Conservation (phyloP, 2,888 invertebrate genomes). For the Eueremaeus valkanovi region DNA sequence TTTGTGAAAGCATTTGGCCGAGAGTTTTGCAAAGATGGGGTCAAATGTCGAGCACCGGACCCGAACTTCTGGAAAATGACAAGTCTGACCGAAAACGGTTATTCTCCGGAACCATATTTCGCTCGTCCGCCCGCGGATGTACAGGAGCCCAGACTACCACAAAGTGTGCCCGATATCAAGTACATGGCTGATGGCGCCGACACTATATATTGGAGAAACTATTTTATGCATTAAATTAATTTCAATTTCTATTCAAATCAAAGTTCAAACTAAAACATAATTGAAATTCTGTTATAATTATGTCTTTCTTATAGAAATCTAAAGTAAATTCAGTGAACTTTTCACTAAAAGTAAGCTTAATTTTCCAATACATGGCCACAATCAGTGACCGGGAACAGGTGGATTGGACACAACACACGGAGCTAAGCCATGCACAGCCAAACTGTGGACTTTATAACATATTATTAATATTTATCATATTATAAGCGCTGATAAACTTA, state of each 20-base stretch:
- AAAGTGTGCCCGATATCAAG: neutral
- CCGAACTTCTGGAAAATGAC: slow-evolving; percentile 27
- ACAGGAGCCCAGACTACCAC: neutral
- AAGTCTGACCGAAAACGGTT: neutral
- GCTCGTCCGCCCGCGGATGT: slow-evolving; percentile 2
- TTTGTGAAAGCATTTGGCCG: slow-evolving; percentile 39
- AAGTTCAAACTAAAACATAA: too few relatives aligned
- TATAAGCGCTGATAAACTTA: too few relatives aligned
- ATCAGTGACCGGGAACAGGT: too few relatives aligned
- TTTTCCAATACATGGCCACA: too few relatives aligned
- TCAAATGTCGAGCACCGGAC: slow-evolving; percentile 32
- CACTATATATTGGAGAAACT: neutral
- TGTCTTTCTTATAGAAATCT: too few relatives aligned
- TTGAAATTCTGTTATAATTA: too few relatives aligned
- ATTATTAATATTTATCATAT: too few relatives aligned
- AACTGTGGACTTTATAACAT: too few relatives aligned
- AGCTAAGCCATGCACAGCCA: too few relatives aligned
- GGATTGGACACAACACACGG: too few relatives aligned
- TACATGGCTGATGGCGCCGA: neutral
- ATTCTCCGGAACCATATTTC: neutral
- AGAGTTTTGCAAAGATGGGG: slow-evolving; percentile 37
- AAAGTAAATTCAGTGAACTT: too few relatives aligned
- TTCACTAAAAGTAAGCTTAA: too few relatives aligned
- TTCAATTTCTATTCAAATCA: neutral
- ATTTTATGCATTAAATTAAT: neutral